Base-by-base conservation (phyloP, 2,113 vertebrate genomes). In the Scartelaos histophorus region DNA sequence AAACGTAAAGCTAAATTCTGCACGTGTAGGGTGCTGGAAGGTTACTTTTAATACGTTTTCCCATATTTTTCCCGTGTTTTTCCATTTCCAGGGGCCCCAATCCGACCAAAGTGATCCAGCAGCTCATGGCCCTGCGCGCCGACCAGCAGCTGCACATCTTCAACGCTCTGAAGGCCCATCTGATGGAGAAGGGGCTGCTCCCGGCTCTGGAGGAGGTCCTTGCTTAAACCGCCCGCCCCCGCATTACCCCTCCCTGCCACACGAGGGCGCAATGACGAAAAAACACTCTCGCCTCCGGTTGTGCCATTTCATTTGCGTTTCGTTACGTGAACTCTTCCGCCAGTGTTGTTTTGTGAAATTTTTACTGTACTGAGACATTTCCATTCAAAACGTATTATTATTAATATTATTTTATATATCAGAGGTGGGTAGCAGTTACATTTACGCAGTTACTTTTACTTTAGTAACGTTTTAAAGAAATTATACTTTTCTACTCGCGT, bases 71-170 rank as follows among this genome's bases (percentile, higher is more conserved):
- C 34, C 45, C 51, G 3, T 47, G 53, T 54, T 62, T 21, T 22
- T 57, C 64, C 87, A 99, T 21, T 22, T 57, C 64, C 87, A 99
- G 98, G 82, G 98, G 98, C 22, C 97, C 98, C 0, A 99, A 99
- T 85, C 97, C 98, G 0, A 95, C 90, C 88, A 98, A 97, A 77
- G 94, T 99, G 81, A 95, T 99, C 85, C 97, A 98, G 88, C 98
- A 99, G 94, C 94, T 99, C 72, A 87, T 99, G 80, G 97, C 96
- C 24, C 85, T 99, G 75, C 92, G 97, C 29, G 93, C 92, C 0
- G 98, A 99, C 38, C 98, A 99, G 89, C 98, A 99, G 93, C 94
- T 99, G 10, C 91, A 96, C 92, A 97, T 98, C 88, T 99, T 98
- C 92, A 97, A 96, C 93, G 96, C 95, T 0, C 93, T 99, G 10